Evolutionary conservation across 2,888 invertebrate species (phyloP).

Genomic region (Andricus curvator): DNA sequence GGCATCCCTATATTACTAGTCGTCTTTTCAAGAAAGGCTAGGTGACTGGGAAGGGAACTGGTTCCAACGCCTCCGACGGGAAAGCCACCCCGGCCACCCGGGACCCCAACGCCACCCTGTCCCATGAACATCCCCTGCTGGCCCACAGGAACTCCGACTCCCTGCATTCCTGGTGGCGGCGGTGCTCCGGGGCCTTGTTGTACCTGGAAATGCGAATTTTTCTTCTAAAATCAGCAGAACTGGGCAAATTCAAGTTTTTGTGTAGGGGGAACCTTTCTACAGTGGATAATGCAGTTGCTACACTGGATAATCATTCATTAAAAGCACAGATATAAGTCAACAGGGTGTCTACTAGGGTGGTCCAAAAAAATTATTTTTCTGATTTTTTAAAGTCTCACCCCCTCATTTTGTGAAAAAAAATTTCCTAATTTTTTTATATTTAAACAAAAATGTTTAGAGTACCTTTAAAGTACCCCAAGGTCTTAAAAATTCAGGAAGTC

Average conservation of each 20-base stretch:
- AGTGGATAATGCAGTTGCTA: background rate
- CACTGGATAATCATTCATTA: too few relatives aligned
- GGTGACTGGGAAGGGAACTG: constrained; percentile 87
- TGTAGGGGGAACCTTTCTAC: too few relatives aligned
- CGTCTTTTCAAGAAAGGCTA: constrained; percentile 93
- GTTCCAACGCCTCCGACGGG: constrained; percentile 78
- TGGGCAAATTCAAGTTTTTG: background rate
- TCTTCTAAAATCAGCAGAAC: background rate
- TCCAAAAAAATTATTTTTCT: too few relatives aligned
- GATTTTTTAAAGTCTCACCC: too few relatives aligned
- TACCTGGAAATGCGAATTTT: constrained; percentile 64
- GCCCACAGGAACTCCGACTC: constrained; percentile 69
- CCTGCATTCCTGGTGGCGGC: constrained; percentile 70
- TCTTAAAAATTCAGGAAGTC: too few relatives aligned
- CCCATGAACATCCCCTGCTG: constrained; percentile 74
- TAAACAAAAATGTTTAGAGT: too few relatives aligned
- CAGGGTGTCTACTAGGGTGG: too few relatives aligned
- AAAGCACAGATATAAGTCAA: too few relatives aligned
- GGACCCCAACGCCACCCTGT: constrained; percentile 66
- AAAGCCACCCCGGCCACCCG: constrained; percentile 85
- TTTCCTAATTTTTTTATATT: too few relatives aligned
- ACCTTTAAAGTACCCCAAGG: too few relatives aligned
- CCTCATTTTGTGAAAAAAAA: too few relatives aligned
- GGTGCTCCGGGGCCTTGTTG: constrained; percentile 70
- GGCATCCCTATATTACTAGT: constrained; percentile 94